Conservation (phyloP, 2,888 invertebrate genomes). For the Euzophera pinguis region DNA sequence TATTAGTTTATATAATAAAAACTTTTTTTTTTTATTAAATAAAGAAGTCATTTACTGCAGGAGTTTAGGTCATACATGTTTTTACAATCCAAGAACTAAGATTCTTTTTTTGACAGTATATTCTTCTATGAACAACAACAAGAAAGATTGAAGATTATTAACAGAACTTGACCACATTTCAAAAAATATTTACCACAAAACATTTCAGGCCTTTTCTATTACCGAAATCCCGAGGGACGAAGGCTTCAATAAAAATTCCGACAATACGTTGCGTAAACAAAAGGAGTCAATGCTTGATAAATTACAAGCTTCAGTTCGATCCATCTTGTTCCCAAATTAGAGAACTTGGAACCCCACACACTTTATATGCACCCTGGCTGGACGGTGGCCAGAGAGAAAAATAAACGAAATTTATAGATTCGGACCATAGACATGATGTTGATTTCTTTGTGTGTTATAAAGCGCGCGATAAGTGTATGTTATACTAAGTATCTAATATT, state of each 20-base stretch:
- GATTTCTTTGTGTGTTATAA: conserved; percentile 3
- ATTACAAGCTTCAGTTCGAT: conserved; percentile 47
- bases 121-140: background rate
- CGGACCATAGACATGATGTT: conserved; percentile 12
- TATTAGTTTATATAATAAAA: no score
- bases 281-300: conserved; percentile 54
- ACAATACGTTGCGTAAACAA: conserved; percentile 28
- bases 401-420: conserved; percentile 56
- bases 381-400: conserved; percentile 45
- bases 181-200: background rate
- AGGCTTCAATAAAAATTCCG: conserved; percentile 12
- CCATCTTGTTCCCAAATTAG: conserved; percentile 61
- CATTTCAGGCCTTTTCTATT: background rate
- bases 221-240: conserved; percentile 5
- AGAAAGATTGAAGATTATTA: background rate
- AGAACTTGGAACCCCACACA: conserved; percentile 27
- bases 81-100: no score
- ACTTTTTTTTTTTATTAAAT: no score
- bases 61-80: no score
- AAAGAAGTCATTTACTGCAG: no score
- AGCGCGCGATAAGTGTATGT: background rate
- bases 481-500: background rate
- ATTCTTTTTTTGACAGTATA: no score
- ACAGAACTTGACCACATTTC: background rate
- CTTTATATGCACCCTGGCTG: conserved; percentile 55